phyloP scores from a whole-genome alignment of 2,113 vertebrate genomes.

The Dissostichus mawsoni region DNA sequence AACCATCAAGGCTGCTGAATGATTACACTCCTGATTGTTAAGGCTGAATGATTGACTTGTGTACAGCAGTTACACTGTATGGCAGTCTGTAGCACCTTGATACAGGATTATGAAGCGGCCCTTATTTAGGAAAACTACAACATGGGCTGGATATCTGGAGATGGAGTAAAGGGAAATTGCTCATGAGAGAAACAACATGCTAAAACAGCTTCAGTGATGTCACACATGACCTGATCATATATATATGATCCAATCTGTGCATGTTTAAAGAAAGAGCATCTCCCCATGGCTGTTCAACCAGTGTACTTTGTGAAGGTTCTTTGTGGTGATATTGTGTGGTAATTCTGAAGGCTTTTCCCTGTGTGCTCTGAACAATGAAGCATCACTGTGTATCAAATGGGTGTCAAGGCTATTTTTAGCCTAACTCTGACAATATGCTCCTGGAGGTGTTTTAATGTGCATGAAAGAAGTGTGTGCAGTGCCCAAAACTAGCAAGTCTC shows the following conservation, averaged over 20 bases:
- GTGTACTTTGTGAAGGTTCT: neutral
- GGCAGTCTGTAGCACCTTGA: neutral
- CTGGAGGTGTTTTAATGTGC: constrained; percentile 26
- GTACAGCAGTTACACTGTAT: neutral
- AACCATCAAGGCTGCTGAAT: constrained; percentile 1
- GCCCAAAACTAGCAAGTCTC: too few relatives aligned
- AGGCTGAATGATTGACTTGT: constrained; percentile 45
- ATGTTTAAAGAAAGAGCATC: neutral
- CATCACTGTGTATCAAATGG: constrained; percentile 28
- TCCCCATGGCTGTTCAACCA: neutral
- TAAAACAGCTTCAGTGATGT: neutral
- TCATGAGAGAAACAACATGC: neutral
- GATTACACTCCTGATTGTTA: constrained; percentile 16
- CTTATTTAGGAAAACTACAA: neutral
- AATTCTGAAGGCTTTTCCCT: constrained; percentile 1
- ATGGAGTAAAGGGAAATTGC: neutral
- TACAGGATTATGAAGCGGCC: constrained; percentile 3
- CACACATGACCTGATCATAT: neutral
- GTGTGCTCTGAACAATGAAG: constrained; percentile 17
- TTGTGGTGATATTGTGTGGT: neutral
- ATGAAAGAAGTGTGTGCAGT: neutral
- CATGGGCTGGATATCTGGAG: neutral
- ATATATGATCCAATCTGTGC: neutral
- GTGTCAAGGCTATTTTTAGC: constrained; percentile 54
- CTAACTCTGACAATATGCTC: neutral